Conservation (phyloP, 2,888 invertebrate genomes). For the Alloplasta piceator region DNA sequence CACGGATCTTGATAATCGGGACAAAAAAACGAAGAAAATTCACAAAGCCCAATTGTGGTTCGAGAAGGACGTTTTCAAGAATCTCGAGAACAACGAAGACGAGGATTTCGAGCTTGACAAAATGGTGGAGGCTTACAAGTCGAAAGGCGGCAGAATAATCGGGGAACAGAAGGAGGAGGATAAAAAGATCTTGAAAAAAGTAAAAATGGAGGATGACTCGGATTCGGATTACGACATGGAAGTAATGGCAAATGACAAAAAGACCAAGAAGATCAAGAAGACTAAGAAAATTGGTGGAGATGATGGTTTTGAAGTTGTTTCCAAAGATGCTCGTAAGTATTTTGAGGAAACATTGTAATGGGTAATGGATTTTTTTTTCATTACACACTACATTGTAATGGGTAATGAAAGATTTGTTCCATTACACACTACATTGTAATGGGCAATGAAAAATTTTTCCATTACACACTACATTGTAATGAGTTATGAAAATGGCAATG, state of each 20-base stretch:
- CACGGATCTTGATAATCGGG: slow-evolving; percentile 91
- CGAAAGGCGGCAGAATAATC: slow-evolving; percentile 87
- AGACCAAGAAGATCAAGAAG: slow-evolving; percentile 61
- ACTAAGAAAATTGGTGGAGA: slow-evolving; percentile 83
- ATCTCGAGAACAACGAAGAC: slow-evolving; percentile 92
- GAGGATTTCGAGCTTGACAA: slow-evolving; percentile 94
- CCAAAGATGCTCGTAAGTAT: slow-evolving; percentile 85
- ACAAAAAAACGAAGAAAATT: slow-evolving; percentile 89
- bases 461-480: too few relatives aligned
- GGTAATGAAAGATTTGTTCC: too few relatives aligned
- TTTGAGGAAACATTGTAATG: not conserved
- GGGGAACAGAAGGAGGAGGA: slow-evolving; percentile 72
- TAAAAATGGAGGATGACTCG: slow-evolving; percentile 64
- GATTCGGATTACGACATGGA: slow-evolving; percentile 85
- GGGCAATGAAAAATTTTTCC: too few relatives aligned
- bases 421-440: too few relatives aligned
- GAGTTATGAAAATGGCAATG: too few relatives aligned
- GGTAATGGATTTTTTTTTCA: too few relatives aligned
- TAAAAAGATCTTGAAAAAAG: slow-evolving; percentile 52
- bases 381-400: too few relatives aligned
- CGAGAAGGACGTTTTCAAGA: slow-evolving; percentile 92
- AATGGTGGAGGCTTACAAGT: slow-evolving; percentile 89
- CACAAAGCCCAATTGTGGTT: slow-evolving; percentile 95
- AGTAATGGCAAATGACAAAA: slow-evolving; percentile 70
- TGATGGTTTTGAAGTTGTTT: slow-evolving; percentile 89